These are phyloP conservation scores for Hipposideros larvatus DNA, from an alignment of 2,797 vertebrate genomes.

Conservation along the genomic window DNA sequence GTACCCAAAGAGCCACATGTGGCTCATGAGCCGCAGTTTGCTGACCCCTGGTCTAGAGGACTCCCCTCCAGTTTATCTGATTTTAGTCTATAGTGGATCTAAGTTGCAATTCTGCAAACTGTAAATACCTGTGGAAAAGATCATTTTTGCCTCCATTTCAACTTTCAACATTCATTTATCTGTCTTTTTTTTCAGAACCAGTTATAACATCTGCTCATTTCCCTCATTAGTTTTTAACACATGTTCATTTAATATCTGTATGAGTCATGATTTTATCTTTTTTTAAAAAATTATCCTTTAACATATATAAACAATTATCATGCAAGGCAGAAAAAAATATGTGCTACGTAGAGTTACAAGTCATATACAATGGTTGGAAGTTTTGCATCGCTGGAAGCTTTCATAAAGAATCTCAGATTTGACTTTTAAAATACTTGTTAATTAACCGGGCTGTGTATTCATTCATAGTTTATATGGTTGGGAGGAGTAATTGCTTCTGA, in stretches of 20 bases:
- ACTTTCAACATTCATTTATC: slow-evolving; percentile 1
- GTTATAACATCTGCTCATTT: slow-evolving; percentile 14
- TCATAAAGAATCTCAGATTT: background rate
- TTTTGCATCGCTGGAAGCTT: background rate
- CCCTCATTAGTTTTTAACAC: background rate
- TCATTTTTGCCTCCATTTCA: background rate
- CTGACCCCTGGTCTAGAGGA: background rate
- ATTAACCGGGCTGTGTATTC: background rate
- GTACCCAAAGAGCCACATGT: too few relatives aligned
- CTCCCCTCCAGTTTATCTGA: background rate
- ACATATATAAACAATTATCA: slow-evolving; percentile 15
- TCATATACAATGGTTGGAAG: background rate
- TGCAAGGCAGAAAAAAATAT: background rate
- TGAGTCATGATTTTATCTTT: background rate
- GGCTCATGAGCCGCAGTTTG: too few relatives aligned
- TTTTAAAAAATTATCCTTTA: slow-evolving; percentile 43
- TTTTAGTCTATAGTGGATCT: background rate
- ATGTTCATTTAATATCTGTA: background rate
- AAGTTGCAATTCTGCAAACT: slow-evolving; percentile 1
- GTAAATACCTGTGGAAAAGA: background rate
- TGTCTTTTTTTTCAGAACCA: background rate
- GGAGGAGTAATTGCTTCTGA: background rate
- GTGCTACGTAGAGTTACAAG: background rate
- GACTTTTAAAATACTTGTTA: slow-evolving; percentile 7
- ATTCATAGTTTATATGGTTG: background rate